phyloP scores from a whole-genome alignment of 2,797 vertebrate species.

The Echeneis naucrates region DNA sequence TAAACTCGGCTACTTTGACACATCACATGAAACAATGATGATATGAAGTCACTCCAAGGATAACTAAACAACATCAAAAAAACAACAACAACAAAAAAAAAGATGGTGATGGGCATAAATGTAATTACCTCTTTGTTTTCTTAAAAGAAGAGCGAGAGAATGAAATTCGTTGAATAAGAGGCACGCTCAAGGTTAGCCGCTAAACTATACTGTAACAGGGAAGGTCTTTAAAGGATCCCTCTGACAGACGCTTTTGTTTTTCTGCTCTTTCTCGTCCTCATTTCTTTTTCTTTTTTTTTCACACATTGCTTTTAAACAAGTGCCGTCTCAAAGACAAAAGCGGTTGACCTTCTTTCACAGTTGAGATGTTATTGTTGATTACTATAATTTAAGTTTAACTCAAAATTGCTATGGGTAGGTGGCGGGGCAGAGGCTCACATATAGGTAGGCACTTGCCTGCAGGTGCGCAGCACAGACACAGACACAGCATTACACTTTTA shows the following conservation, averaged over 20 bases:
- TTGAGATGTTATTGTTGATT: slow-evolving; percentile 91
- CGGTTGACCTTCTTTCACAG: slow-evolving; percentile 88
- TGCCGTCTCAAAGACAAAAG: slow-evolving; percentile 92
- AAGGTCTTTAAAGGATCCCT: slow-evolving; percentile 81
- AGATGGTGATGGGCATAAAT: slow-evolving; percentile 45
- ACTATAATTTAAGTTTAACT: slow-evolving; percentile 89
- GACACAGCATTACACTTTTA: slow-evolving; percentile 21
- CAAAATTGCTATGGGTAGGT: slow-evolving; percentile 84
- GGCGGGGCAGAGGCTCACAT: slow-evolving; percentile 59
- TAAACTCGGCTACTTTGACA: slow-evolving; percentile 11
- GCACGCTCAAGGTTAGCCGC: slow-evolving; percentile 78
- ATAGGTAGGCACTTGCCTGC: slow-evolving; percentile 17
- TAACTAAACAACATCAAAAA: slow-evolving; percentile 29
- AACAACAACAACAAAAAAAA: slow-evolving; percentile 33
- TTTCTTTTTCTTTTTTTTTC: slow-evolving; percentile 50
- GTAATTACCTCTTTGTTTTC: slow-evolving; percentile 60
- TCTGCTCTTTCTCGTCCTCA: slow-evolving; percentile 47
- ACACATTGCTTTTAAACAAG: slow-evolving; percentile 84
- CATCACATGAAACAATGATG: slow-evolving; percentile 26
- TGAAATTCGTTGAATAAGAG: slow-evolving; percentile 65
- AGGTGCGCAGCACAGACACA: slow-evolving; percentile 27
- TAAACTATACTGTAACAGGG: slow-evolving; percentile 62
- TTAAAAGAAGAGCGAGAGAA: slow-evolving; percentile 34
- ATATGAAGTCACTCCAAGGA: slow-evolving; percentile 49
- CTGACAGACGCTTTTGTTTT: slow-evolving; percentile 72